These are phyloP conservation scores for Eira barbara DNA, from an alignment of 2,113 vertebrate genomes.

Conservation along the genomic window DNA sequence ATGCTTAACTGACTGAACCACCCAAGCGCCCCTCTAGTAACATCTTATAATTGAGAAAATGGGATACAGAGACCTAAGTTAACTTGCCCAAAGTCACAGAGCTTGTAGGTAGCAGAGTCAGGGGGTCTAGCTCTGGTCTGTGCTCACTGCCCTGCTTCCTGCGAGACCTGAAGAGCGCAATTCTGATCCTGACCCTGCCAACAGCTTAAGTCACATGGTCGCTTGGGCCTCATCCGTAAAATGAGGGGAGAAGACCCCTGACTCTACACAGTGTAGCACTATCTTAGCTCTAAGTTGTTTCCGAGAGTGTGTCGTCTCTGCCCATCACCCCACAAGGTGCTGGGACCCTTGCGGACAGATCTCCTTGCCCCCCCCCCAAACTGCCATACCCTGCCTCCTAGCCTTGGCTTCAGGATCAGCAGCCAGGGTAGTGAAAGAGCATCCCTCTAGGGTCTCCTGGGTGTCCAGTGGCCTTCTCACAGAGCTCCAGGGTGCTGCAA, in stretches of 20 bases:
- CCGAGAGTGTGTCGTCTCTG: background rate
- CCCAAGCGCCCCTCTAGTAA: background rate
- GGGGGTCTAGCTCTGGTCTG: background rate
- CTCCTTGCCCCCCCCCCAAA: rapidly evolving
- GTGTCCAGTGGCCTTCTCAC: background rate
- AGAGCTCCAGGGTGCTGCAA: background rate
- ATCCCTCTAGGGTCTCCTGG: background rate
- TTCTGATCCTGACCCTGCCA: background rate
- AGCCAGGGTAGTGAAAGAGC: background rate
- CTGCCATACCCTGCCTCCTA: background rate
- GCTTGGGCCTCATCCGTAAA: background rate
- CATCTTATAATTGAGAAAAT: background rate
- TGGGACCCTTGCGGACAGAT: background rate
- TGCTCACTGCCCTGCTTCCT: background rate
- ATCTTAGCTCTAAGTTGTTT: background rate
- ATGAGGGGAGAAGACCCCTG: background rate
- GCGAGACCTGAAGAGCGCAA: background rate
- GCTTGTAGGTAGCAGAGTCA: background rate
- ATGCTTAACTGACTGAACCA: background rate
- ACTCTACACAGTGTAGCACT: background rate
- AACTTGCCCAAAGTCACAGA: background rate
- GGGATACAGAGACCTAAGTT: background rate
- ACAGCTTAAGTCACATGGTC: background rate
- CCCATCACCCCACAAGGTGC: background rate
- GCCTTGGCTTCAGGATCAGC: background rate